Evolutionary conservation across 2,113 vertebrate species (phyloP).

Genomic region (Ginglymostoma cirratum): DNA sequence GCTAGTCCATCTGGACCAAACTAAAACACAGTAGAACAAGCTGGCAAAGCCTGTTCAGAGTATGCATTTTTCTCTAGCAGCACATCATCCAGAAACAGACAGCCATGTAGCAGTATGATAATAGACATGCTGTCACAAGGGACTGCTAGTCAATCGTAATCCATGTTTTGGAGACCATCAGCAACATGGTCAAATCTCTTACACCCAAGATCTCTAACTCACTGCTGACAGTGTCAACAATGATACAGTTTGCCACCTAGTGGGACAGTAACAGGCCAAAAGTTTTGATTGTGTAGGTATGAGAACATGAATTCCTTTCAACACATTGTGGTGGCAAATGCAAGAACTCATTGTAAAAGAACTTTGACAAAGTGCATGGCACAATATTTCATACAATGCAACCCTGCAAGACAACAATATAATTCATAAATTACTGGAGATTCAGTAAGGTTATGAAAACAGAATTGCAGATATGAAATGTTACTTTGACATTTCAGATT

Average conservation of each 20-base stretch:
- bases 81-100: too few species aligned
- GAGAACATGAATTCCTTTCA: background rate
- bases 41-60: too few species aligned
- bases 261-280: background rate
- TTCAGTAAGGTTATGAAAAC: background rate
- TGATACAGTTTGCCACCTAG: background rate
- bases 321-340: background rate
- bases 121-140: too few species aligned
- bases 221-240: background rate
- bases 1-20: too few species aligned
- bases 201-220: background rate
- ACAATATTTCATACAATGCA: background rate
- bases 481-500: background rate
- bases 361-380: background rate
- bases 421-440: background rate
- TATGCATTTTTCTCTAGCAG: too few species aligned
- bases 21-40: too few species aligned
- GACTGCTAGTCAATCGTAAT: too few species aligned
- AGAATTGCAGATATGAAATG: background rate
- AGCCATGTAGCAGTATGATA: too few species aligned
- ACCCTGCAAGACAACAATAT: background rate
- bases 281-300: background rate
- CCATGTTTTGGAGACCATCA: too few species aligned
- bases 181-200: background rate
- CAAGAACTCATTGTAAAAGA: background rate